These are phyloP conservation scores for Euplagia quadripunctaria DNA, from an alignment of 2,888 invertebrate species.

Conservation along the genomic window DNA sequence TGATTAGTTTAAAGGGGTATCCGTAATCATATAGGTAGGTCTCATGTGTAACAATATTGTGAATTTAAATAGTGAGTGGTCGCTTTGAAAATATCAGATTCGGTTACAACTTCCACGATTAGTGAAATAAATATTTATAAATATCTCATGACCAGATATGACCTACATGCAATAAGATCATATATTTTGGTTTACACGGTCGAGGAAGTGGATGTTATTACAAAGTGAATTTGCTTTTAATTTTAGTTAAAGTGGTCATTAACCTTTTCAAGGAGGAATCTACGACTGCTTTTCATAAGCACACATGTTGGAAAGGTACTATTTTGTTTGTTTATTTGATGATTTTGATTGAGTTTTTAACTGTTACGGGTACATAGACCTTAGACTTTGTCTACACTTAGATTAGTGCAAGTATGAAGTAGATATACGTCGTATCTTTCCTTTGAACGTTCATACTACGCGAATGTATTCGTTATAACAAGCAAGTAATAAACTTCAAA, in stretches of 20 bases:
- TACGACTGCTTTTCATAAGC: neutral
- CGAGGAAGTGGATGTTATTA: constrained; percentile 50
- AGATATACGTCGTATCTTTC: neutral
- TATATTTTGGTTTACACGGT: constrained; percentile 38
- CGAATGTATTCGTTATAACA: neutral
- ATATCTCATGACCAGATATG: constrained; percentile 10
- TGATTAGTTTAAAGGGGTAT: too few species aligned
- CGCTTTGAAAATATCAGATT: neutral
- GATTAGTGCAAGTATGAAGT: neutral
- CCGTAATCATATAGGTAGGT: too few species aligned
- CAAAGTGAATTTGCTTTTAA: constrained; percentile 19
- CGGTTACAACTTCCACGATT: neutral
- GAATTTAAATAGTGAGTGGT: neutral
- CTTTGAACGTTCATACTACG: neutral
- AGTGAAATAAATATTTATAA: constrained; percentile 8
- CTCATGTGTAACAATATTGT: too few species aligned
- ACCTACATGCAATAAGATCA: constrained; percentile 10
- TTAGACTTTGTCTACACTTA: neutral
- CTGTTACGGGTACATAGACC: too few species aligned
- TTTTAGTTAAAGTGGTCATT: constrained; percentile 22
- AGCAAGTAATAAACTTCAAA: neutral
- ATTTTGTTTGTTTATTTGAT: neutral
- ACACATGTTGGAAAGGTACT: neutral
- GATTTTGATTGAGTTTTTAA: neutral
- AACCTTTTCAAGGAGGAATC: constrained; percentile 12